Evolutionary conservation across 2,888 invertebrate genomes (phyloP).

Genomic region (Hetaerina titia): DNA sequence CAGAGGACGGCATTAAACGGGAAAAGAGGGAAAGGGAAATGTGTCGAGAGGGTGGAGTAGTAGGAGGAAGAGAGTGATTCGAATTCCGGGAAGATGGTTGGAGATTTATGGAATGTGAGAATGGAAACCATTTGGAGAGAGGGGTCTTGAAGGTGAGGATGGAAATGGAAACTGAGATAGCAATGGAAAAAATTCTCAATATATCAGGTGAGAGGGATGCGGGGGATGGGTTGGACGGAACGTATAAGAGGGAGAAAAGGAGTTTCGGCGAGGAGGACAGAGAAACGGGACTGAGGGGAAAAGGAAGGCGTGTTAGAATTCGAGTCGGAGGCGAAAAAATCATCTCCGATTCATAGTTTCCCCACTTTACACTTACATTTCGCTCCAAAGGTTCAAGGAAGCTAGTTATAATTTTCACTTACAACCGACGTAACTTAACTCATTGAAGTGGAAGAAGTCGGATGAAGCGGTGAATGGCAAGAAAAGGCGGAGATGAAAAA

Average conservation of each 20-base stretch:
- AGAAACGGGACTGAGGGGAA: too few relatives aligned
- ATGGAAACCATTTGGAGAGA: neutral
- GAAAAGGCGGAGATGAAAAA: too few relatives aligned
- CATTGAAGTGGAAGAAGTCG: neutral
- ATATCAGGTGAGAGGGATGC: neutral
- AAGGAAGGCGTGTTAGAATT: too few relatives aligned
- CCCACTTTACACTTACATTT: too few relatives aligned
- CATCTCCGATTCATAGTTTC: too few relatives aligned
- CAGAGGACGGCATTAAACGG: neutral
- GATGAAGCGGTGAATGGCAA: too few relatives aligned
- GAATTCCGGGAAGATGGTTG: neutral
- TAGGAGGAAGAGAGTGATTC: neutral
- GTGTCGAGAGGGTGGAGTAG: neutral
- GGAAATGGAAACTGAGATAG: neutral
- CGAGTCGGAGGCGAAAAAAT: too few relatives aligned
- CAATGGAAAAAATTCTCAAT: neutral
- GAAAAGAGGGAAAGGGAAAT: neutral
- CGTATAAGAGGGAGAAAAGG: neutral
- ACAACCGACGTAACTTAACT: too few relatives aligned
- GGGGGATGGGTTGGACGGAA: neutral
- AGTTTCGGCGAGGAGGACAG: neutral
- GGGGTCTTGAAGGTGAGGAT: neutral
- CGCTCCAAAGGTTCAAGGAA: too few relatives aligned
- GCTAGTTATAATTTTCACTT: too few relatives aligned
- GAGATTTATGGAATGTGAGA: conserved; percentile 32